These are phyloP conservation scores for Strigops habroptila DNA, from an alignment of 2,113 vertebrate species.

Conservation along the genomic window DNA sequence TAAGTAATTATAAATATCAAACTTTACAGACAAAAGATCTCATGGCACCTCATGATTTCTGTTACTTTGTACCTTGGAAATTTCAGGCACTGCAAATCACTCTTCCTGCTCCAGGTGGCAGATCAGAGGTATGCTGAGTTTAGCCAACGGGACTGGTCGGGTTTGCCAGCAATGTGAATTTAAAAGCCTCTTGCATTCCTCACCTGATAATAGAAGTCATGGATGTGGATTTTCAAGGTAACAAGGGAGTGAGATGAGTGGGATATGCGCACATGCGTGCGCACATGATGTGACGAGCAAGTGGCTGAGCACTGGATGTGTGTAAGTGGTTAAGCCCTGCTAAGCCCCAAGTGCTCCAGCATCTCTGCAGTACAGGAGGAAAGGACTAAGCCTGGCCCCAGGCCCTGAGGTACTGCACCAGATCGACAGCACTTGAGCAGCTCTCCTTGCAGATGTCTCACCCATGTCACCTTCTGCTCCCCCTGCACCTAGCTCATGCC, in stretches of 20 bases:
- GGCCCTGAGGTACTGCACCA: background rate
- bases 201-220: background rate
- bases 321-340: background rate
- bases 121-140: background rate
- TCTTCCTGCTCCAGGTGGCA: background rate
- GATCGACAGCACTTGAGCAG: background rate
- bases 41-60: background rate
- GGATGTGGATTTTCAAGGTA: background rate
- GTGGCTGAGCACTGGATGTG: background rate
- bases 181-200: background rate
- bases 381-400: background rate
- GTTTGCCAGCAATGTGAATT: background rate
- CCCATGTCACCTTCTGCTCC: background rate
- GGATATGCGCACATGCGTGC: accelerated
- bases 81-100: background rate
- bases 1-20: background rate
- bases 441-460: background rate
- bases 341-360: background rate
- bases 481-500: accelerated
- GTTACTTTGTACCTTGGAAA: background rate
- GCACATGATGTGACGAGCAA: background rate
- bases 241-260: background rate
- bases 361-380: background rate
- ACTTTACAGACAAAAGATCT: background rate
- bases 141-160: background rate